A percentile compares a stretch with the other conserved stretches of the same genome.
Conservation (phyloP, 2,888 invertebrate genomes). For the Nephrotoma guestfalica region DNA sequence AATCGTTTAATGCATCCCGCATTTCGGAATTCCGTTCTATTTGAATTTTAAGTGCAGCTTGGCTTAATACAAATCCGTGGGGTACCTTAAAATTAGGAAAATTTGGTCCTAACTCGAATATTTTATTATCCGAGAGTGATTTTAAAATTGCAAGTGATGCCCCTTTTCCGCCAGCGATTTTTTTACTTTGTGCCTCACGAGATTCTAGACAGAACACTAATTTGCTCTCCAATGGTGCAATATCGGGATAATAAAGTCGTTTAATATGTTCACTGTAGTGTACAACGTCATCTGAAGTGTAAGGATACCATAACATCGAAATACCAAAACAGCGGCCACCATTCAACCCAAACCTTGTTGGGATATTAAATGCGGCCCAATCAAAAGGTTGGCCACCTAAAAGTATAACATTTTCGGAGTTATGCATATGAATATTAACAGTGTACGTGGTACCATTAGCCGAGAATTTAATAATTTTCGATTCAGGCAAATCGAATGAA, state of each 20-base stretch:
- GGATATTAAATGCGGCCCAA: slow-evolving; percentile 18
- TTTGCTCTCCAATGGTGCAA: slow-evolving; percentile 5
- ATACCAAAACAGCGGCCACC: slow-evolving; percentile 27
- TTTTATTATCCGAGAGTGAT: slow-evolving; percentile 1
- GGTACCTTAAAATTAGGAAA: slow-evolving; percentile 35
- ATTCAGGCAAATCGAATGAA: slow-evolving; percentile 31
- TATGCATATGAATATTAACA: slow-evolving; percentile 15
- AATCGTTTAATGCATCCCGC: slow-evolving; percentile 32
- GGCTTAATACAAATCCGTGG: slow-evolving; percentile 55
- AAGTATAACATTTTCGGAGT: slow-evolving; percentile 12
- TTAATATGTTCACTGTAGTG: not conserved
- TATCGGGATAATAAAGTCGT: slow-evolving; percentile 25
- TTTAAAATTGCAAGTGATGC: slow-evolving; percentile 54
- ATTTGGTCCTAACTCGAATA: not conserved
- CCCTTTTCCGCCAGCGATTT: slow-evolving; percentile 63
- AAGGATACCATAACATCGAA: slow-evolving; percentile 29
- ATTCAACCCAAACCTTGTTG: slow-evolving; percentile 22
- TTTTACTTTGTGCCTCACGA: slow-evolving; percentile 36
- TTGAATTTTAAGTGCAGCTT: slow-evolving; percentile 43
- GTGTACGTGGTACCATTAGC: slow-evolving; percentile 17
- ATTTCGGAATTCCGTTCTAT: slow-evolving; percentile 35
- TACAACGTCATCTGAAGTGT: slow-evolving; percentile 6
- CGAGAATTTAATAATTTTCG: slow-evolving; percentile 21
- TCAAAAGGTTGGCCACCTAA: slow-evolving; percentile 23
- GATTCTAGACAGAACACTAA: not conserved